Percentiles rank a stretch among this genome's conserved stretches.
Conservation (phyloP, 2,113 vertebrate genomes). For the Gnathonemus echidnorhynchus region DNA sequence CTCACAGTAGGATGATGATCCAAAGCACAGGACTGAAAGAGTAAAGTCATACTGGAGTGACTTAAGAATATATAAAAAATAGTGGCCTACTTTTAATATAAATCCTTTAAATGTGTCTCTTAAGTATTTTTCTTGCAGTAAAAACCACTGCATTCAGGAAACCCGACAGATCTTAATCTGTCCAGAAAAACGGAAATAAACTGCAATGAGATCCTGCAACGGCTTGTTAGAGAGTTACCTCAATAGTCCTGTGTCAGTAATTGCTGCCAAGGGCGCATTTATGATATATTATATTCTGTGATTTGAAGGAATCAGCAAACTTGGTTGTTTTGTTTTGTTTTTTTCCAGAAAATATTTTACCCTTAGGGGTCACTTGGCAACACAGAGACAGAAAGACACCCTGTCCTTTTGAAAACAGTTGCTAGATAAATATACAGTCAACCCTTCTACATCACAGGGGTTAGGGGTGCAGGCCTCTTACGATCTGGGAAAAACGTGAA, state of each 20-base stretch:
- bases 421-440: not conserved
- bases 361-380: not conserved
- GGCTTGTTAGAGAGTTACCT: not conserved
- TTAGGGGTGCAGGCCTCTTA: not conserved
- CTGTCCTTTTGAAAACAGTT: not conserved
- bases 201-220: not conserved
- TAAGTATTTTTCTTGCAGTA: constrained; percentile 1
- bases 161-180: not conserved
- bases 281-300: not conserved
- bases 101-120: not conserved
- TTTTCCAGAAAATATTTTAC: not conserved
- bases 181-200: not conserved
- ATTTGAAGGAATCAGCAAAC: not conserved
- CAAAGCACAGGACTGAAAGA: not conserved
- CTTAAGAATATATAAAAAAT: not conserved
- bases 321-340: not conserved
- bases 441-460: not conserved
- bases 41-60: not conserved
- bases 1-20: not conserved
- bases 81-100: not conserved
- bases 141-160: not conserved
- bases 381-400: not conserved
- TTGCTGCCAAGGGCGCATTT: not conserved
- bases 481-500: not conserved
- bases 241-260: not conserved